phyloP scores from a whole-genome alignment of 1,140 invertebrate genomes.

The Drosophila ogumai region DNA sequence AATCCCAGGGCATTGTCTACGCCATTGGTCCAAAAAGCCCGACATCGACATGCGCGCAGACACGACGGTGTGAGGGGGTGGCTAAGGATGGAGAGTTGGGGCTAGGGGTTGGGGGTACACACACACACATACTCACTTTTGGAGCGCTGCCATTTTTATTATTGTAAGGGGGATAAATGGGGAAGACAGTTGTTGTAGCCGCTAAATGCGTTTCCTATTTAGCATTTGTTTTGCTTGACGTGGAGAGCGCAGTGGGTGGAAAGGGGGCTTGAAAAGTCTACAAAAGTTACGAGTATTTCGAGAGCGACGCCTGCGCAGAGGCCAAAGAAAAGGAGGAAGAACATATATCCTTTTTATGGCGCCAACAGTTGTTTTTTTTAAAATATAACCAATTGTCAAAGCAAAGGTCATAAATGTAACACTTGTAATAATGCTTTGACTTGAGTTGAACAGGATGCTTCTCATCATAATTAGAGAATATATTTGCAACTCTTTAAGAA shows the following conservation, averaged over 20 bases:
- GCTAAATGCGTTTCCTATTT: constrained; percentile 48
- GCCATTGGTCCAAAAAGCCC: constrained; percentile 72
- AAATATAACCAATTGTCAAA: constrained; percentile 3
- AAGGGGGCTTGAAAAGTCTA: constrained; percentile 46
- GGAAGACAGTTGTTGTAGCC: constrained; percentile 7
- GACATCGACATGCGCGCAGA: constrained; percentile 75
- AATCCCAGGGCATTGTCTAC: constrained; percentile 67
- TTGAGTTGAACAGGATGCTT: not conserved
- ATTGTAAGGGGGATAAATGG: constrained; percentile 8
- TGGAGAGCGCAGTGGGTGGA: not conserved
- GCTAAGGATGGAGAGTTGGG: constrained; percentile 6
- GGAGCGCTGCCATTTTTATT: constrained; percentile 78
- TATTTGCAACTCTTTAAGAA: not conserved
- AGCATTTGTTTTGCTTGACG: constrained; percentile 40
- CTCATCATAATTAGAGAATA: not conserved
- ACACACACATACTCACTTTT: constrained; percentile 13
- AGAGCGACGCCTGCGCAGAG: constrained; percentile 70
- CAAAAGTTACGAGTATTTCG: constrained; percentile 40
- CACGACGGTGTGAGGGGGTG: constrained; percentile 4
- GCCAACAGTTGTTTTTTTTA: constrained; percentile 42
- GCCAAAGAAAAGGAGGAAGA: too few species aligned
- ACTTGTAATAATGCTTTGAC: not conserved
- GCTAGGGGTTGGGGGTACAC: not conserved
- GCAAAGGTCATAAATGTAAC: not conserved
- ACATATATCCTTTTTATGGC: constrained; percentile 41